Evolutionary conservation across 1,140 invertebrate species (phyloP).

Genomic region (Drosophila sp.): DNA sequence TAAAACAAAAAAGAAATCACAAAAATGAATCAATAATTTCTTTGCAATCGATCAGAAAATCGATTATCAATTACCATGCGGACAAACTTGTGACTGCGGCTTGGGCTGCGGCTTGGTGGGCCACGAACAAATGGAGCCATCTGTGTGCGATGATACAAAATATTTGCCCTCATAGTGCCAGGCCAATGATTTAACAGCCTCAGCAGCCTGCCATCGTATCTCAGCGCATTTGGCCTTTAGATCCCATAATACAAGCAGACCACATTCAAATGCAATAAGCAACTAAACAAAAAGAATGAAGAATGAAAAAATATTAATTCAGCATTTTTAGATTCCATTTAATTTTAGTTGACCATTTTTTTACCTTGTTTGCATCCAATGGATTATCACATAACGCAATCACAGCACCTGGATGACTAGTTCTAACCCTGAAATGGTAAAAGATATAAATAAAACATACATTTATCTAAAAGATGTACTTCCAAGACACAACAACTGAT

Average conservation of each 20-base stretch:
- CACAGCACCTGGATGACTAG: conserved; percentile 96
- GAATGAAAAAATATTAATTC: background rate
- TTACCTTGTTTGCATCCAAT: conserved; percentile 96
- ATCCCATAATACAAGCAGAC: conserved; percentile 98
- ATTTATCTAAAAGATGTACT: too few relatives aligned
- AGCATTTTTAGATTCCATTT: background rate
- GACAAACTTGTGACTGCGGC: conserved; percentile 92
- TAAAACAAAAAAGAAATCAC: background rate
- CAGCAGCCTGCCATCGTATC: conserved; percentile 90
- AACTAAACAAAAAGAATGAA: conserved; percentile 85
- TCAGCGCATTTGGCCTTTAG: conserved; percentile 92
- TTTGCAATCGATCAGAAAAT: background rate
- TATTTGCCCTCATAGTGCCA: conserved; percentile 99
- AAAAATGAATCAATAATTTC: conserved; percentile 3
- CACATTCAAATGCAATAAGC: conserved; percentile 97
- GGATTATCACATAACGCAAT: conserved; percentile 98
- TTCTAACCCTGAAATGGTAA: conserved; percentile 89
- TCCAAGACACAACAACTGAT: too few relatives aligned
- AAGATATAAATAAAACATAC: background rate
- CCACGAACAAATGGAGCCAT: conserved; percentile 98
- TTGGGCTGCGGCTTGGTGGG: conserved; percentile 89
- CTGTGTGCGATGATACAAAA: conserved; percentile 97
- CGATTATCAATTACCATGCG: conserved; percentile 90
- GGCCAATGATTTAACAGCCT: conserved; percentile 92
- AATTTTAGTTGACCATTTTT: too few relatives aligned